Evolutionary conservation across 2,113 vertebrate species (phyloP).

Genomic region (Gavia stellata): DNA sequence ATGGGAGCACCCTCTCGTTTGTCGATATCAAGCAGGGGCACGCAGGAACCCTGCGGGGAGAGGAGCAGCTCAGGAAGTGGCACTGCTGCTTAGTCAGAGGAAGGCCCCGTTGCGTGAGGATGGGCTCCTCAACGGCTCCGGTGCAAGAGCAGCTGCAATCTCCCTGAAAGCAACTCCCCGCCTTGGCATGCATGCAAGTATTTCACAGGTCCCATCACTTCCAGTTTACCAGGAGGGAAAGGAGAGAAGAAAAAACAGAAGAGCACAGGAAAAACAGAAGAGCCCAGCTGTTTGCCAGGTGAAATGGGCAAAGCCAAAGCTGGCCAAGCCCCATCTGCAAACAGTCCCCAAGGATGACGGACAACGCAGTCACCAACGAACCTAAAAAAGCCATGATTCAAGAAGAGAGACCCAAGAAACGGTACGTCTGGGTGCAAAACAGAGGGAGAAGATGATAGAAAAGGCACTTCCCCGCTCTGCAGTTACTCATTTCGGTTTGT

Average conservation of each 20-base stretch:
- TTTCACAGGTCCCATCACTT: background rate
- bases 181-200: rapidly evolving
- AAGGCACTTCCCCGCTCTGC: background rate
- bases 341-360: background rate
- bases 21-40: background rate
- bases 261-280: background rate
- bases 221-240: background rate
- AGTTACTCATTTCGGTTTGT: background rate
- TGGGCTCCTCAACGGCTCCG: background rate
- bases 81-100: background rate
- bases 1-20: background rate
- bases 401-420: background rate
- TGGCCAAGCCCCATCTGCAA: background rate
- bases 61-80: background rate
- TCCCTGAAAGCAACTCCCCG: background rate
- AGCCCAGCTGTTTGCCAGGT: background rate
- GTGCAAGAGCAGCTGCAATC: background rate
- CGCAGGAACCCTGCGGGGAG: background rate
- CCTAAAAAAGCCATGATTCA: background rate
- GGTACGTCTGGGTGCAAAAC: rapidly evolving
- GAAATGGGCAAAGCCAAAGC: background rate
- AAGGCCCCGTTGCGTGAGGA: background rate
- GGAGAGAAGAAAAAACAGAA: too few relatives aligned
- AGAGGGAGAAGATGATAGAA: background rate
- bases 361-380: background rate